Evolutionary conservation across 2,113 vertebrate genomes (phyloP).

Genomic region (Tragelaphus buxtoni): DNA sequence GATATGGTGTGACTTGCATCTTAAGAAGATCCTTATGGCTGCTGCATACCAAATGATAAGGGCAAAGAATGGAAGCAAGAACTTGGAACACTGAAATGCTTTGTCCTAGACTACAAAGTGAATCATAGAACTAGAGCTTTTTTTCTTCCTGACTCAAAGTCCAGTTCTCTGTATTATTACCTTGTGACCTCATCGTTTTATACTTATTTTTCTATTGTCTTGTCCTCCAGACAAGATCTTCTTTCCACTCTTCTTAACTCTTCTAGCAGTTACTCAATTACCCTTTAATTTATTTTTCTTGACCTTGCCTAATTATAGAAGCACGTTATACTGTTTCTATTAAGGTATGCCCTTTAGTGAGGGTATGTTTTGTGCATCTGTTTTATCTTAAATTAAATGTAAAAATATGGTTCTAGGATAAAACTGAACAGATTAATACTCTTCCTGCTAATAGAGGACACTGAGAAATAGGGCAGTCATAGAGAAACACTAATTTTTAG

Average conservation of each 20-base stretch:
- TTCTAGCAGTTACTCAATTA: slow-evolving; percentile 44
- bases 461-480: slow-evolving; percentile 18
- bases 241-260: not conserved
- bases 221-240: slow-evolving; percentile 1
- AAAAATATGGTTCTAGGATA: slow-evolving; percentile 73
- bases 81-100: not conserved
- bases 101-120: slow-evolving; percentile 5
- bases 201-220: slow-evolving; percentile 56
- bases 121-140: slow-evolving; percentile 22
- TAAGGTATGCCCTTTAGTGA: slow-evolving; percentile 65
- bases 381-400: slow-evolving; percentile 75
- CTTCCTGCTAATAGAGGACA: slow-evolving; percentile 51
- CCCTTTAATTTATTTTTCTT: slow-evolving; percentile 67
- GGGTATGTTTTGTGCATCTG: slow-evolving; percentile 64
- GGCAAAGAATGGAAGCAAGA: not conserved
- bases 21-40: slow-evolving; percentile 20
- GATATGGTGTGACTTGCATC: slow-evolving; percentile 13
- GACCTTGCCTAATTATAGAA: slow-evolving; percentile 72
- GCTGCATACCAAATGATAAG: not conserved
- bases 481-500: slow-evolving; percentile 3
- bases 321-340: slow-evolving; percentile 63
- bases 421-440: slow-evolving; percentile 72
- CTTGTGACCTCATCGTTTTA: slow-evolving; percentile 52
- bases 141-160: slow-evolving; percentile 29
- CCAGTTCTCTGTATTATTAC: slow-evolving; percentile 29